These are phyloP conservation scores for Dolichomitus sp. DNA, from an alignment of 2,888 invertebrate species.

Conservation along the genomic window DNA sequence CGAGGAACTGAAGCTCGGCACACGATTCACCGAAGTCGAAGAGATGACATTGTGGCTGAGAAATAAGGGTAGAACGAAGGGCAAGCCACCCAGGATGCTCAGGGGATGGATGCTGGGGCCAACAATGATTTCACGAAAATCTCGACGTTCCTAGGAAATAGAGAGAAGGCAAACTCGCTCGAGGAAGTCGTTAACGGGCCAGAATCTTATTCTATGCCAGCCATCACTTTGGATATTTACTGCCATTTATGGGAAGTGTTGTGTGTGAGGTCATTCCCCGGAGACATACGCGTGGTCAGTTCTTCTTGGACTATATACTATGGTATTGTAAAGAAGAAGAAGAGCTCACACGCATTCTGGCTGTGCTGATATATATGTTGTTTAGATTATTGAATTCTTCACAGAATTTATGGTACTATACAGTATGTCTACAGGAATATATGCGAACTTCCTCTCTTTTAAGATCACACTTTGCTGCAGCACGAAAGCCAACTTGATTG, in stretches of 20 bases:
- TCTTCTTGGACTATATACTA: slow-evolving; percentile 12
- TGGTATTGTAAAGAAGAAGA: slow-evolving; percentile 29
- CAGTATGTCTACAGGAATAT: neutral
- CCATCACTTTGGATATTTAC: slow-evolving; percentile 61
- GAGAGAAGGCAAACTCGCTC: slow-evolving; percentile 26
- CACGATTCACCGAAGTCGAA: slow-evolving; percentile 63
- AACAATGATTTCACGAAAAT: slow-evolving; percentile 67
- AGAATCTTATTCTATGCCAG: slow-evolving; percentile 44
- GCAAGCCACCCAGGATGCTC: slow-evolving; percentile 62
- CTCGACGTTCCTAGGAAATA: slow-evolving; percentile 44
- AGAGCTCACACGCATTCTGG: slow-evolving; percentile 29
- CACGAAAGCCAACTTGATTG: slow-evolving; percentile 21
- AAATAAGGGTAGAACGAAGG: slow-evolving; percentile 40
- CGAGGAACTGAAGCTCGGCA: slow-evolving; percentile 29
- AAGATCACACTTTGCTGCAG: neutral
- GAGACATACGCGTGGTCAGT: slow-evolving; percentile 55
- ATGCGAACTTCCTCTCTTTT: neutral
- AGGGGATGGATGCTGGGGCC: slow-evolving; percentile 58
- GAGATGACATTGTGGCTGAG: slow-evolving; percentile 62
- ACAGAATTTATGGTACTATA: neutral
- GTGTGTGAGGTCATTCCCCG: slow-evolving; percentile 34
- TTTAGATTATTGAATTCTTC: slow-evolving; percentile 30
- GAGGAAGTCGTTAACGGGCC: slow-evolving; percentile 66
- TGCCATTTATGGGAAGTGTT: slow-evolving; percentile 53
- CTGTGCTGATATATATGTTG: slow-evolving; percentile 12